Percentiles rank a stretch among this genome's conserved stretches.
phyloP scores from a whole-genome alignment of 2,888 invertebrate genomes.

The Sminthurinus aureus region DNA sequence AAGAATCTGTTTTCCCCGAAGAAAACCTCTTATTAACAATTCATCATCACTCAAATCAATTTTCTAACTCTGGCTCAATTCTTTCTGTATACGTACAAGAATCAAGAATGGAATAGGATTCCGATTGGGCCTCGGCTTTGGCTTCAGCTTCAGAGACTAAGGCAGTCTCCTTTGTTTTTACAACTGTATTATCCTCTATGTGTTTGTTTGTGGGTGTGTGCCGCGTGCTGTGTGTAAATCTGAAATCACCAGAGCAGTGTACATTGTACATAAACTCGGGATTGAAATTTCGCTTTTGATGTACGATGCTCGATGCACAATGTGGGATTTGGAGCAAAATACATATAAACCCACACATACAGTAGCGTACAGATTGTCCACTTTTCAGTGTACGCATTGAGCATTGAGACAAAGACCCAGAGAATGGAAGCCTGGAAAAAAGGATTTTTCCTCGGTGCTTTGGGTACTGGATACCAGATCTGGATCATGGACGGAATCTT shows the following conservation, averaged over 20 bases:
- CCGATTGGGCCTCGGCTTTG: conserved; percentile 5
- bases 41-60: conserved; percentile 34
- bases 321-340: too few species aligned
- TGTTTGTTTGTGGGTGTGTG: too few species aligned
- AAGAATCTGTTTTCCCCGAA: conserved; percentile 21
- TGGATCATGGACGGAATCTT: too few species aligned
- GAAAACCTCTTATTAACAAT: conserved; percentile 30
- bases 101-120: conserved; percentile 5
- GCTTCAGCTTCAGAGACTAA: neutral
- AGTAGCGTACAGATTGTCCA: neutral
- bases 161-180: neutral
- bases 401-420: neutral
- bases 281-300: neutral
- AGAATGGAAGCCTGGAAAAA: too few species aligned
- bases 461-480: too few species aligned
- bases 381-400: neutral
- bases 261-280: too few species aligned
- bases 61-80: conserved; percentile 16
- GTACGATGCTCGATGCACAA: neutral
- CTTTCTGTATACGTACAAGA: neutral
- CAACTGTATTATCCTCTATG: too few species aligned
- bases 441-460: too few species aligned
- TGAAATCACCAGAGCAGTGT: neutral
- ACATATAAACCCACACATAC: neutral
- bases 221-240: neutral